Base-by-base conservation (phyloP, 2,113 vertebrate genomes). In the Campylorhamphus procurvoides region DNA sequence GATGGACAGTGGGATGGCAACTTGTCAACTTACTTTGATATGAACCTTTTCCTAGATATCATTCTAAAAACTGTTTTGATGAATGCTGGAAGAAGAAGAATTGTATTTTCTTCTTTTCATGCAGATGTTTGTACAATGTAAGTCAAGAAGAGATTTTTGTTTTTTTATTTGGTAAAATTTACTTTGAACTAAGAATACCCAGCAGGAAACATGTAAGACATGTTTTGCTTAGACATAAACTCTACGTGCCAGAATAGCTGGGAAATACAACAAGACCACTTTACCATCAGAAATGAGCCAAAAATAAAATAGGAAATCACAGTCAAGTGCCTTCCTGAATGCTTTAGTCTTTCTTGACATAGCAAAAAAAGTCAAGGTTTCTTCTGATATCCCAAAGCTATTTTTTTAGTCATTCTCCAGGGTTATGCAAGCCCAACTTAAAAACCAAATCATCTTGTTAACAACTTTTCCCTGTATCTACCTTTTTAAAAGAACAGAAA, bases 41-140 rank as follows among this genome's bases (percentile, higher is more conserved):
- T 99, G 99, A 99, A 99, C 86, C 68, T 97, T 40, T 99, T 98
- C 94, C 96, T 99, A 80, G 99, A 99, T 97, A 98, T 99, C 71
- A 96, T 99, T 93, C 97, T 99, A 93, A 99, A 98, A 91, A 99
- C 99, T 25, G 98, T 99, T 84, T 97, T 99, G 92, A 97, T 99
- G 96, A 98, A 98, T 93, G 99, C 98, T 83, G 99, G 98, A 72
- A 97, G 90, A 14, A 98, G 99, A 81, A 98, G 99, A 83, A 98
- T 99, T 58, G 97, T 99, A 19, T 99, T 99, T 98, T 99, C 99
- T 89, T 99, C 98, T 82, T 99, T 99, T 93, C 98, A 99, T 97
- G 99, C 99, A 9, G 99, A 99, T 92, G 97, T 99, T 95, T 99
- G 99, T 95, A 99, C 99, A 82, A 99, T 99, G 99, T 99, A 96